These are phyloP conservation scores for Heliothis subflexa DNA, from an alignment of 1,140 invertebrate species.

Conservation along the genomic window DNA sequence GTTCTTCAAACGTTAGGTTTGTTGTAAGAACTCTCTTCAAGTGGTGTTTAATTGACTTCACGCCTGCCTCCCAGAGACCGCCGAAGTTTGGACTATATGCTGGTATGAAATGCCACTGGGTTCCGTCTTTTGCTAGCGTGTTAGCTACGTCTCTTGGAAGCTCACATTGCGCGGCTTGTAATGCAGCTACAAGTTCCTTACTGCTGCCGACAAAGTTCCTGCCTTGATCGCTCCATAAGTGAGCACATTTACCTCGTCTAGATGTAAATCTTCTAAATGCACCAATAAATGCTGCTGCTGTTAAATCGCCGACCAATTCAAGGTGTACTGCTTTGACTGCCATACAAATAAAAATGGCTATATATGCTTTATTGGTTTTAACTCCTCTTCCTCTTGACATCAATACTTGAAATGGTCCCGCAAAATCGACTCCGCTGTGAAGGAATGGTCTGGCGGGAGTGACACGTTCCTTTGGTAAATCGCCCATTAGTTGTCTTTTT, in stretches of 20 bases:
- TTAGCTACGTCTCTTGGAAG: neutral
- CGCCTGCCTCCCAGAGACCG: too few species aligned
- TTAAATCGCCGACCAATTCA: conserved; percentile 15
- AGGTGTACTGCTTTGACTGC: conserved; percentile 12
- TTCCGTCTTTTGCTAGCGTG: neutral
- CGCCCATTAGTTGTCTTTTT: conserved; percentile 16
- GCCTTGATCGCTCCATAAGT: conserved; percentile 39
- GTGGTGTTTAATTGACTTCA: conserved; percentile 26
- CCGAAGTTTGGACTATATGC: conserved; percentile 36
- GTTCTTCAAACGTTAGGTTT: conserved; percentile 22
- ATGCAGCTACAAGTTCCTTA: conserved; percentile 4
- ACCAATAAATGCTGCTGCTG: neutral
- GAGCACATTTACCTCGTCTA: conserved; percentile 8
- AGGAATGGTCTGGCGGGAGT: conserved; percentile 6
- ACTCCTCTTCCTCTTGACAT: conserved; percentile 17
- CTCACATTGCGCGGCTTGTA: neutral
- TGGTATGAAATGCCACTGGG: conserved; percentile 33
- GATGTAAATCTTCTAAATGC: conserved; percentile 22
- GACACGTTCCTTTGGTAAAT: neutral
- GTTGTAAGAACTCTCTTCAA: neutral
- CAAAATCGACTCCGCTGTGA: conserved; percentile 30
- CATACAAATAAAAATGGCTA: conserved; percentile 36
- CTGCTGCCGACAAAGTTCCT: conserved; percentile 18
- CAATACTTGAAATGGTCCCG: conserved; percentile 20
- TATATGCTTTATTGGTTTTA: conserved; percentile 15